Conservation (phyloP, 2,113 vertebrate genomes). For the Theristicus caerulescens region DNA sequence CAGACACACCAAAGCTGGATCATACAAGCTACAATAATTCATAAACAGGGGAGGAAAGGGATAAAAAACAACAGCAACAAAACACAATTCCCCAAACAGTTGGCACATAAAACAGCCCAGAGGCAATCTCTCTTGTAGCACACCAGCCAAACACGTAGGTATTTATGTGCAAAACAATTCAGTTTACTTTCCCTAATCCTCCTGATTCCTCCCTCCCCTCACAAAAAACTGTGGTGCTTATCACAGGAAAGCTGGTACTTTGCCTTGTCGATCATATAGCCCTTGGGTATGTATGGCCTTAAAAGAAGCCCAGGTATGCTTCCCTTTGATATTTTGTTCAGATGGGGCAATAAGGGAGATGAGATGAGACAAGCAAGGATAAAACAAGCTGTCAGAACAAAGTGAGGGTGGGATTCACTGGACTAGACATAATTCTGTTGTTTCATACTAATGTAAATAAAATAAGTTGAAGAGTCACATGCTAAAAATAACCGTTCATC, state of each 20-base stretch:
- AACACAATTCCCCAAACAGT: slow-evolving; percentile 45
- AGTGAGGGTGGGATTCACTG: background rate
- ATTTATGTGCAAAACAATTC: slow-evolving; percentile 47
- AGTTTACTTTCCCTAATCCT: slow-evolving; percentile 36
- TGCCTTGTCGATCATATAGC: background rate
- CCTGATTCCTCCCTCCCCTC: background rate
- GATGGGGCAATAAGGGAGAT: background rate
- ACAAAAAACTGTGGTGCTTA: slow-evolving; percentile 6
- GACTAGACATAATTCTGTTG: background rate
- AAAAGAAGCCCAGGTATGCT: background rate
- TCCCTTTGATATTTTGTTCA: background rate
- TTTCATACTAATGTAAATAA: background rate
- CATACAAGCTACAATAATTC: slow-evolving; percentile 42
- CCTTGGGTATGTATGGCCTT: background rate
- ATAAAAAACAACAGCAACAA: slow-evolving; percentile 22
- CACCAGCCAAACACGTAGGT: background rate
- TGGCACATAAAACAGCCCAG: slow-evolving; percentile 24
- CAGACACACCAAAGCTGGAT: background rate
- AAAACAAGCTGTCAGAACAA: background rate
- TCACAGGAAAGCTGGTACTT: background rate
- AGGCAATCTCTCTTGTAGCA: slow-evolving; percentile 39
- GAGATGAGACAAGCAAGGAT: background rate
- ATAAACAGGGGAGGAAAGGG: slow-evolving; percentile 9
- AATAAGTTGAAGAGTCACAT: background rate
- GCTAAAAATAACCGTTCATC: background rate